Conservation (phyloP, 2,797 vertebrate genomes). For the Aplochiton taeniatus region DNA sequence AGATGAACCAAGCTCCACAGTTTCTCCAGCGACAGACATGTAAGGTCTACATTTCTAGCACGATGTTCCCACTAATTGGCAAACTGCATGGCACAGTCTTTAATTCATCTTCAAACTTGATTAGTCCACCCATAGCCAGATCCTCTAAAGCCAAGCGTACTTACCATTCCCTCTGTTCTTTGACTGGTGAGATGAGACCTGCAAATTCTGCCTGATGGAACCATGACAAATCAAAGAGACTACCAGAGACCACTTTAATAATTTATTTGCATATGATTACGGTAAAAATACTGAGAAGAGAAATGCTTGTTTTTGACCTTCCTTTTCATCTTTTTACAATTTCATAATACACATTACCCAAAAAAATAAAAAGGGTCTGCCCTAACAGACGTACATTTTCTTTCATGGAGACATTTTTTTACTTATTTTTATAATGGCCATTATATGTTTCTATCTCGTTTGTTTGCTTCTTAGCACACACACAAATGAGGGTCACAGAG, state of each 20-base stretch:
- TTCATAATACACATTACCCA: constrained; percentile 70
- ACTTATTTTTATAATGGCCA: constrained; percentile 48
- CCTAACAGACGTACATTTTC: constrained; percentile 62
- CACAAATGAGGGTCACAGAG: constrained; percentile 62
- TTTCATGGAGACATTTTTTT: constrained; percentile 58
- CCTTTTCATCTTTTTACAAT: constrained; percentile 55
- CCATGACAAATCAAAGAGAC: constrained; percentile 72
- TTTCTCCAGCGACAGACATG: too few species aligned
- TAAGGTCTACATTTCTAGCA: constrained; percentile 39
- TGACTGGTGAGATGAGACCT: constrained; percentile 51
- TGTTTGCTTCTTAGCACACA: constrained; percentile 65
- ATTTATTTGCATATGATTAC: constrained; percentile 82
- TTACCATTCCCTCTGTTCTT: constrained; percentile 57
- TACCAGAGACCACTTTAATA: constrained; percentile 73
- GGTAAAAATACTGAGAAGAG: constrained; percentile 78
- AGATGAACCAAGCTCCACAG: constrained; percentile 39
- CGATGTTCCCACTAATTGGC: constrained; percentile 63
- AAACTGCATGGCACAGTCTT: constrained; percentile 45
- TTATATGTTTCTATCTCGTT: constrained; percentile 44
- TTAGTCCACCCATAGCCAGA: constrained; percentile 59
- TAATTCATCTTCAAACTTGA: constrained; percentile 70
- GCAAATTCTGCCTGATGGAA: constrained; percentile 61
- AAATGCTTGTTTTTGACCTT: constrained; percentile 64
- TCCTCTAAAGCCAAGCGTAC: constrained; percentile 60
- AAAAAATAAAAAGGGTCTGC: constrained; percentile 54